Evolutionary conservation across 2,888 invertebrate genomes (phyloP), one percentile per base, ranked within the genome.

Genomic region (Saturnia pavonia): DNA sequence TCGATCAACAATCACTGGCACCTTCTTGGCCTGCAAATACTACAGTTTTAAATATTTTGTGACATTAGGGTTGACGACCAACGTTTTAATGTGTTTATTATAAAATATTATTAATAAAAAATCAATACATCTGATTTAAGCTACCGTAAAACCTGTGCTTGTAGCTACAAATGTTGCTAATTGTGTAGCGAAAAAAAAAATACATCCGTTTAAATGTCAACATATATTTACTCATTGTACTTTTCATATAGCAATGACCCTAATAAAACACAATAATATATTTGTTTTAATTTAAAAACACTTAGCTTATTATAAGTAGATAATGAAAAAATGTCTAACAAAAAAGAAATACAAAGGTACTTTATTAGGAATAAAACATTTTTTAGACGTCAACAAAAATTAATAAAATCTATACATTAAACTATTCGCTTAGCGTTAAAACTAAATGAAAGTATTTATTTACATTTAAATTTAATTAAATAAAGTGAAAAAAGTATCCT

Each of bases 321-420:
- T 88, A 88, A 65, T 8, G 82, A 84, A 81, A 88, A 83, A 84
- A 82, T 84, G 85, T 82, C 81, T 87, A 88, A 87, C 88, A 89
- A 80, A 80, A 86, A 87, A 82, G 82, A 83, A 83, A 79, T 79
- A 84, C 87, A 85, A 89, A 92, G 91, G 91, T 92, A 92, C 91
- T 82, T 88, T 86, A 83, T 86, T 92, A 94, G 93, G 93, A 94
- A 93, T 93, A 91, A 89, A 90, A 79, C 22, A 83, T 81, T 88
- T 91, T 78, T 89, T 86, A 91, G 89, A 90, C 86, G 78, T 88
- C 88, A 91, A 91, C 91, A 91, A 91, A 83, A 82, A 81, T 84
- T 83, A 86, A 85, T 65, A 65, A 40, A 65, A 83, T 85, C 86
- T 27, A 54, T 80, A 83, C 79, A 75, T 80, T 82, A 86, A 74